These are phyloP conservation scores for Mobula hypostoma DNA, from an alignment of 2,113 vertebrate species.

Conservation along the genomic window DNA sequence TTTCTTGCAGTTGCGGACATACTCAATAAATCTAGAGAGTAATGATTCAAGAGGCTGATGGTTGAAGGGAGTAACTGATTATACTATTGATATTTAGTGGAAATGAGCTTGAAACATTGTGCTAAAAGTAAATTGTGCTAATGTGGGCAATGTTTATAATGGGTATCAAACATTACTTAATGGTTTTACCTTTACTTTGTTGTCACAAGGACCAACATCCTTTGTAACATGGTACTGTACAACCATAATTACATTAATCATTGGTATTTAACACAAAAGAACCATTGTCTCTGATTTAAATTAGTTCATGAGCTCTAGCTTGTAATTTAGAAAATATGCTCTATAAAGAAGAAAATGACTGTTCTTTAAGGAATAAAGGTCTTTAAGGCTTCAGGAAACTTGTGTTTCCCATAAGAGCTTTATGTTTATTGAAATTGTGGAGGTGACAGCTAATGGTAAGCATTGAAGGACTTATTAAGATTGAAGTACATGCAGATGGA, in stretches of 20 bases:
- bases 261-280: conserved; percentile 1
- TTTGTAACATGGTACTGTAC: conserved; percentile 21
- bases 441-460: not conserved
- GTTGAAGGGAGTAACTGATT: not conserved
- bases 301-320: not conserved
- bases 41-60: too few species aligned
- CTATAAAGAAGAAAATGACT: not conserved
- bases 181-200: conserved; percentile 5
- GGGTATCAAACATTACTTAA: not conserved
- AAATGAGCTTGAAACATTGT: not conserved
- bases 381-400: not conserved
- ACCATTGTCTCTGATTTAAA: conserved; percentile 25
- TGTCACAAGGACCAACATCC: not conserved
- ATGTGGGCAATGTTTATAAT: conserved; percentile 10
- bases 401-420: not conserved
- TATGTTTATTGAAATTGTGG: not conserved
- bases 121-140: not conserved
- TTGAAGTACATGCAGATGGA: not conserved
- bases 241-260: conserved; percentile 10
- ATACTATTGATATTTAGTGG: not conserved
- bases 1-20: too few species aligned
- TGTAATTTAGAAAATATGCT: not conserved
- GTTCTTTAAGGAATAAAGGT: conserved; percentile 8
- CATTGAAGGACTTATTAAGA: not conserved
- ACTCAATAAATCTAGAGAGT: too few species aligned